A percentile compares a stretch with the other conserved stretches of the same genome.
Evolutionary conservation across 2,113 vertebrate species (phyloP).

Genomic region (Lanius collurio): DNA sequence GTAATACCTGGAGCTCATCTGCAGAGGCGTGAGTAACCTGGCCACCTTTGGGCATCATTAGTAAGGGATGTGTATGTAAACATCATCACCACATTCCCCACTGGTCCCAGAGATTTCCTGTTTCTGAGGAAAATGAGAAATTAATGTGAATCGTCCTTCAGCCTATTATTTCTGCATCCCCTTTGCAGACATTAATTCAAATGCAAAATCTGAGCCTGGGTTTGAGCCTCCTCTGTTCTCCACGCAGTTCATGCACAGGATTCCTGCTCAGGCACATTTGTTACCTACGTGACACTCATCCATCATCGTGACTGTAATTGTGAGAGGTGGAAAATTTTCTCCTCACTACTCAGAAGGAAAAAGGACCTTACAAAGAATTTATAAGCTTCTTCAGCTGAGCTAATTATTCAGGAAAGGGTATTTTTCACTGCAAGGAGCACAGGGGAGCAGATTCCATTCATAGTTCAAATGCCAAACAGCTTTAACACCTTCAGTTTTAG

Average conservation of each 20-base stretch:
- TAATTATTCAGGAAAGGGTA: constrained; percentile 36
- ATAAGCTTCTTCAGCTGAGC: constrained; percentile 25
- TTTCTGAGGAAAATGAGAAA: background rate
- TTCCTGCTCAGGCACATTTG: background rate
- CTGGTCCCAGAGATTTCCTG: background rate
- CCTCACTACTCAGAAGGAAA: background rate
- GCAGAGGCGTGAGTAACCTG: background rate
- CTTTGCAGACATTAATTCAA: background rate
- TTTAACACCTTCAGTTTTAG: constrained; percentile 28
- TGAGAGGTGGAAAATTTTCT: background rate
- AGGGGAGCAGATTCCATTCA: constrained; percentile 25
- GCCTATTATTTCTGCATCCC: background rate
- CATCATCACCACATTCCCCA: accelerated
- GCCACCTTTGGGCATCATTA: background rate
- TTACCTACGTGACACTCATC: background rate
- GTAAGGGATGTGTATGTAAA: background rate
- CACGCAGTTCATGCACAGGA: background rate
- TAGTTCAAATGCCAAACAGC: constrained; percentile 10
- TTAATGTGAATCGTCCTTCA: background rate
- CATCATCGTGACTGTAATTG: background rate
- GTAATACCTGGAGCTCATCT: background rate
- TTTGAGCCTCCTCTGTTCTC: background rate
- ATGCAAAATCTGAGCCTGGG: background rate
- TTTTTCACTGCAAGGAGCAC: constrained; percentile 15
- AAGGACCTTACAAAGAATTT: background rate